Percentiles rank a stretch among this genome's conserved stretches.
Evolutionary conservation across 2,888 invertebrate species (phyloP).

Genomic region (Cenopis cana): DNA sequence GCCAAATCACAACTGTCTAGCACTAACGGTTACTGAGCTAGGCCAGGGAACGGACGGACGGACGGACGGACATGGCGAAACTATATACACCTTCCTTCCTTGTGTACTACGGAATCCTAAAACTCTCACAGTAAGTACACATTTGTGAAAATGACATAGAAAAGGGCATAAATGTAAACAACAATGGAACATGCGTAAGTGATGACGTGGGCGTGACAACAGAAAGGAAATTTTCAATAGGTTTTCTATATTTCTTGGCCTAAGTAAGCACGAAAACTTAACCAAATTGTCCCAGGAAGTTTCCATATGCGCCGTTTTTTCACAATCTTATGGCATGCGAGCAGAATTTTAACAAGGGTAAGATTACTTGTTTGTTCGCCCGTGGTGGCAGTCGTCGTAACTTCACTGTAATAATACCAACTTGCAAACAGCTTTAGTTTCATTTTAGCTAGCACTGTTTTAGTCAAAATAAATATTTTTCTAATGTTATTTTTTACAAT

Average conservation of each 20-base stretch:
- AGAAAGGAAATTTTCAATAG: background rate
- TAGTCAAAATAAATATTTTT: conserved; percentile 18
- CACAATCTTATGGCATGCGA: conserved; percentile 15
- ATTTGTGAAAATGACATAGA: background rate
- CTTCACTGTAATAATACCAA: conserved; percentile 25
- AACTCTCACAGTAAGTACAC: too few species aligned
- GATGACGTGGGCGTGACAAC: conserved; percentile 24
- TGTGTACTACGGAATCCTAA: too few species aligned
- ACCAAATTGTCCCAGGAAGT: conserved; percentile 22
- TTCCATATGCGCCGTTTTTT: conserved; percentile 29
- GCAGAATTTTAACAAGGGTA: conserved; percentile 23
- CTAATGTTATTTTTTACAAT: conserved; percentile 14
- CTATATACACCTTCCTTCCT: too few species aligned
- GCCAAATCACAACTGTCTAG: too few species aligned
- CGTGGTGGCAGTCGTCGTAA: background rate
- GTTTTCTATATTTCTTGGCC: conserved; percentile 32
- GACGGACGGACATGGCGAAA: too few species aligned
- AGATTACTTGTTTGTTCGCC: conserved; percentile 31
- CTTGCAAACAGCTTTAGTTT: conserved; percentile 35
- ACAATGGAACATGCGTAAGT: conserved; percentile 5
- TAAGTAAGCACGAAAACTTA: conserved; percentile 30
- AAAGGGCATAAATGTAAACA: background rate
- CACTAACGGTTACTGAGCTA: too few species aligned
- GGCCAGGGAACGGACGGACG: too few species aligned
- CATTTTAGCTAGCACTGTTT: conserved; percentile 11